Evolutionary conservation across 1,140 invertebrate species (phyloP).

Genomic region (Dinothrombium tinctorium): DNA sequence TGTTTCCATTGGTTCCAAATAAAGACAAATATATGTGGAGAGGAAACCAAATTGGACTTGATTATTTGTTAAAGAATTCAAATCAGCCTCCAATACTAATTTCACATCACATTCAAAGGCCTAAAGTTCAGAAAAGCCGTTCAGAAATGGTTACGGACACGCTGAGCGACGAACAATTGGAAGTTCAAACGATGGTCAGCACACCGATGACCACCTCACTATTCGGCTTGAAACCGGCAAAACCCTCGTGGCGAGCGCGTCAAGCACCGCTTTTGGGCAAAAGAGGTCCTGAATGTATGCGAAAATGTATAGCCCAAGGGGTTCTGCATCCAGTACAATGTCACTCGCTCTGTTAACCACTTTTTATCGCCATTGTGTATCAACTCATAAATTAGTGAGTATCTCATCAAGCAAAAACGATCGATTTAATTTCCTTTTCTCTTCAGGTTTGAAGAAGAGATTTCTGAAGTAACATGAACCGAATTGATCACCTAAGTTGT

Average conservation of each 20-base stretch:
- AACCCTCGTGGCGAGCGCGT: not conserved
- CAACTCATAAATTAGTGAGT: no score
- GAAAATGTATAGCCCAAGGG: constrained; percentile 19
- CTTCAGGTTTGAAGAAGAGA: no score
- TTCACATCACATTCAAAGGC: not conserved
- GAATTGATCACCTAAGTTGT: no score
- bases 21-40: not conserved
- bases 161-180: not conserved
- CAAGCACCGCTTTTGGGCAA: constrained; percentile 12
- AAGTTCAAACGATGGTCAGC: not conserved
- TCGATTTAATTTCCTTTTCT: no score
- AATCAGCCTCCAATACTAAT: not conserved
- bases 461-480: no score
- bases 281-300: constrained; percentile 18
- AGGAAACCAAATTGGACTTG: not conserved
- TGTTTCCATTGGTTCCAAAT: constrained; percentile 14
- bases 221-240: not conserved
- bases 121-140: constrained; percentile 1
- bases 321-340: constrained; percentile 20
- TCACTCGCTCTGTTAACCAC: constrained; percentile 20
- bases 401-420: no score
- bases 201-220: not conserved
- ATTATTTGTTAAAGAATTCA: not conserved
- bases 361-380: no score
- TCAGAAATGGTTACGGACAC: not conserved